Percentiles rank a stretch among this genome's conserved stretches.
phyloP scores from a whole-genome alignment of 2,113 vertebrate genomes.

The Sialia sialis region DNA sequence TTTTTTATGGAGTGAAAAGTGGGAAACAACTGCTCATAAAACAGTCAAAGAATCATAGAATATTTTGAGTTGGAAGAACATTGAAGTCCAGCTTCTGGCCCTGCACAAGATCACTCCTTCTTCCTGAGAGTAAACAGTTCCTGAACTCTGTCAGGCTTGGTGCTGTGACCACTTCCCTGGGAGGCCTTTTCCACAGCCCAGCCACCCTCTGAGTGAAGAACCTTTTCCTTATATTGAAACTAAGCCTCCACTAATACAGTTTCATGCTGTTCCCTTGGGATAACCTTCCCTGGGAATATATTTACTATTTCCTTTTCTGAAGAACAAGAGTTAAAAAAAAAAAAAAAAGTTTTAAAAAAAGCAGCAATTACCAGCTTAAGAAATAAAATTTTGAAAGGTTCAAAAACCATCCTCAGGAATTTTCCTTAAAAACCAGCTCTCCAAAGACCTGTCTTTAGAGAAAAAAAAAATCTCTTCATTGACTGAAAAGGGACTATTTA shows the following conservation, averaged over 20 bases:
- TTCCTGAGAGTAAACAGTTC: not conserved
- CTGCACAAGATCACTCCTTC: not conserved
- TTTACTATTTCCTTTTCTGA: not conserved
- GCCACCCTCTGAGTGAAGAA: not conserved
- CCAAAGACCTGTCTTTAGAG: not conserved
- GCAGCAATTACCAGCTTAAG: not conserved
- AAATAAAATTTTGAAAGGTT: not conserved
- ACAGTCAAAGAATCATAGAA: not conserved
- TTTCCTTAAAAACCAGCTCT: not conserved
- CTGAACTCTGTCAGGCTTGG: not conserved
- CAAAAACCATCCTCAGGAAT: not conserved
- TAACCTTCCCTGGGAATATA: not conserved
- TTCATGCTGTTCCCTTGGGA: not conserved
- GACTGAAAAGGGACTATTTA: not conserved
- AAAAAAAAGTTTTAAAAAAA: not conserved
- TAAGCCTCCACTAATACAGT: not conserved
- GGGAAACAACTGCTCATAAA: not conserved
- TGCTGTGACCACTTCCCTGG: not conserved
- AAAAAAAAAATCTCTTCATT: not conserved
- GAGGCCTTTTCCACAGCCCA: not conserved
- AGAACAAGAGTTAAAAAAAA: not conserved
- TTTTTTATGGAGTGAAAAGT: not conserved
- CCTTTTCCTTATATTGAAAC: not conserved
- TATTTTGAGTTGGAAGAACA: not conserved
- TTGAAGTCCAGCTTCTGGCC: fast-evolving